Base-by-base conservation (phyloP, 2,888 invertebrate species). In the Nematopogon swammerdamellus region DNA sequence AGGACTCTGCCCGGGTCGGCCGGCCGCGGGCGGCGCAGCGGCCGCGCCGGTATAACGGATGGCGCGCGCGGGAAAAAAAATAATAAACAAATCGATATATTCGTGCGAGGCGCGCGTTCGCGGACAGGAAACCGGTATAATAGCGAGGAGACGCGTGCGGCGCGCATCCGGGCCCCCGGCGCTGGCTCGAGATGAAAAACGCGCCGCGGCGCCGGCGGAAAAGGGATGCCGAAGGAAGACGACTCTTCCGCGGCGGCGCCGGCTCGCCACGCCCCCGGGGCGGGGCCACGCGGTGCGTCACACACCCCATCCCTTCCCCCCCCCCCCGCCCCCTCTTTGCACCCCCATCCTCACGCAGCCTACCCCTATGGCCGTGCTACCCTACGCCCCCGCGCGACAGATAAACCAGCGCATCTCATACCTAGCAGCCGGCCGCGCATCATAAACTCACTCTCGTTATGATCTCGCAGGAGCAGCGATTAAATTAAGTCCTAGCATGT, bases 51-150 rank as follows among this genome's bases (percentile, higher is more conserved):
- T 18, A 45, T 36, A 47, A 16, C 48, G n/a, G 36, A 20, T 36
- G 46, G 47, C 47, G 47, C 63, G 63, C 68, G 66, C 66, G 70
- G 65, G 65, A 70, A 76, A 72, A 76, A 76, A 70, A 76, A 72
- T 75, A 76, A 77, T 72, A 75, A 77, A 79, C 76, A 76, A 70
- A 76, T 76, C 74, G 65, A 74, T 74, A 67, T 68, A 69, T 73
- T 65, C 66, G 68, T 62, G 62, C 19, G 52, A 72, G 64, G 70
- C 77, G 72, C 67, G 76, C 72, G 76, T 69, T 67, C 70, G 67
- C 66, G 72, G 72, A 76, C 76, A 76, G 77, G 77, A 79, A 77
- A 64, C 76, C 65, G 67, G 69, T 68, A 77, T 79, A 79, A 79
- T 76, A 74, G 75, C 69, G 71, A 72, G 63, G 62, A 58, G 64